These are phyloP conservation scores for Serranus cabrilla DNA, from an alignment of 2,797 vertebrate genomes.

Conservation along the genomic window DNA sequence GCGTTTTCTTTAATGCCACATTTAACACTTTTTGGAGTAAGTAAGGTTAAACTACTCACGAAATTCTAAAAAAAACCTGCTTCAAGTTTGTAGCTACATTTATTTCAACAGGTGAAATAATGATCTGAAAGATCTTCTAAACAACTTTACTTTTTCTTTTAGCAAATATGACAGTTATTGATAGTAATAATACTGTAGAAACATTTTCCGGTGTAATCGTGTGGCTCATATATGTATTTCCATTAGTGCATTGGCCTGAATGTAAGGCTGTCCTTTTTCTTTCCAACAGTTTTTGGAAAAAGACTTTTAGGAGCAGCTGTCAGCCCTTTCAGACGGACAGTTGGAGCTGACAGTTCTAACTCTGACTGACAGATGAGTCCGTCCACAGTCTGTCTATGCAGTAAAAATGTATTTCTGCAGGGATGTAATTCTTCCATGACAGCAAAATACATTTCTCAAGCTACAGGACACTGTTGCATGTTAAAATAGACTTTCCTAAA, in stretches of 20 bases:
- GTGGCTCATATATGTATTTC: neutral
- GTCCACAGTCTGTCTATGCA: too few species aligned
- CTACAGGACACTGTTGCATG: rapidly evolving
- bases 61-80: too few species aligned
- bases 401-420: neutral
- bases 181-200: too few species aligned
- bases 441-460: neutral
- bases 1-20: too few species aligned
- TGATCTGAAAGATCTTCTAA: too few species aligned
- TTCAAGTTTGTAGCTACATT: too few species aligned
- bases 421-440: neutral
- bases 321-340: neutral
- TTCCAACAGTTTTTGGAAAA: neutral
- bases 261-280: neutral
- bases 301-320: neutral
- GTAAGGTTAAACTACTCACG: too few species aligned
- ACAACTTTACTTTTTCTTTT: too few species aligned
- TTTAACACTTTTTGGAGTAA: too few species aligned
- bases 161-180: too few species aligned
- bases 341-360: neutral
- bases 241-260: neutral
- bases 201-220: neutral
- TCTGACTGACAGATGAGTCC: neutral
- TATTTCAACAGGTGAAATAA: too few species aligned
- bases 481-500: neutral